Evolutionary conservation across 2,888 invertebrate species (phyloP).

Genomic region (Tetragonula carbonaria): DNA sequence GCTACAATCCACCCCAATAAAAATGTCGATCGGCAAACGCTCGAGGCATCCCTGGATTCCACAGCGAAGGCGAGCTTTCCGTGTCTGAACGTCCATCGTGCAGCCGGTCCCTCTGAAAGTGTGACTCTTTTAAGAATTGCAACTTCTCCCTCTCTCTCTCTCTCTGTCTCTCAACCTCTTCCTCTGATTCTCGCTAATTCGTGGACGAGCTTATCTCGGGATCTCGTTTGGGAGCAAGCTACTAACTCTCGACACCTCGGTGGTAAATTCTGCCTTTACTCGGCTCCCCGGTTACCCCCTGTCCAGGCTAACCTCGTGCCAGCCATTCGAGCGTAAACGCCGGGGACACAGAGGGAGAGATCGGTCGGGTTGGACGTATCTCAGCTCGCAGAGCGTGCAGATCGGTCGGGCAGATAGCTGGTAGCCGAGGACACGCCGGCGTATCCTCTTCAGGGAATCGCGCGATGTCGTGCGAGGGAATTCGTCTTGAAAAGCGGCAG

Average conservation of each 20-base stretch:
- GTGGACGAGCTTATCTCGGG: slow-evolving; percentile 70
- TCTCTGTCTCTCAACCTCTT: not conserved
- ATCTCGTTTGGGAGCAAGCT: slow-evolving; percentile 74
- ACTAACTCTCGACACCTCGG: slow-evolving; percentile 78
- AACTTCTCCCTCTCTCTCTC: not conserved
- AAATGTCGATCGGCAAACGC: slow-evolving; percentile 18
- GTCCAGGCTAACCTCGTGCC: slow-evolving; percentile 21
- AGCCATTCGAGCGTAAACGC: slow-evolving; percentile 1
- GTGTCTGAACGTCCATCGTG: slow-evolving; percentile 18
- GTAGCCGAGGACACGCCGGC: slow-evolving; percentile 40
- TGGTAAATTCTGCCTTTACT: slow-evolving; percentile 67
- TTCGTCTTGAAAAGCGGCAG: slow-evolving; percentile 58
- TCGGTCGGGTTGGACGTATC: slow-evolving; percentile 60
- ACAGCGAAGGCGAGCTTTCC: slow-evolving; percentile 28
- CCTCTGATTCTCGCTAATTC: slow-evolving; percentile 70
- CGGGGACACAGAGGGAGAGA: slow-evolving; percentile 6
- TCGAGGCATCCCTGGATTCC: slow-evolving; percentile 29
- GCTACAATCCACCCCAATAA: slow-evolving; percentile 2
- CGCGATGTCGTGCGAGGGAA: slow-evolving; percentile 19
- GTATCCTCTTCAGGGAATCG: slow-evolving; percentile 51
- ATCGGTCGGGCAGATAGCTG: slow-evolving; percentile 66
- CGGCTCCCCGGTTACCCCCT: slow-evolving; percentile 36
- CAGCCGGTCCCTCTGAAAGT: slow-evolving; percentile 32
- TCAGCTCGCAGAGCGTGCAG: slow-evolving; percentile 62
- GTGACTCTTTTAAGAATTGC: slow-evolving; percentile 61